phyloP scores from a whole-genome alignment of 2,888 invertebrate species.

The Andrena bicolor region DNA sequence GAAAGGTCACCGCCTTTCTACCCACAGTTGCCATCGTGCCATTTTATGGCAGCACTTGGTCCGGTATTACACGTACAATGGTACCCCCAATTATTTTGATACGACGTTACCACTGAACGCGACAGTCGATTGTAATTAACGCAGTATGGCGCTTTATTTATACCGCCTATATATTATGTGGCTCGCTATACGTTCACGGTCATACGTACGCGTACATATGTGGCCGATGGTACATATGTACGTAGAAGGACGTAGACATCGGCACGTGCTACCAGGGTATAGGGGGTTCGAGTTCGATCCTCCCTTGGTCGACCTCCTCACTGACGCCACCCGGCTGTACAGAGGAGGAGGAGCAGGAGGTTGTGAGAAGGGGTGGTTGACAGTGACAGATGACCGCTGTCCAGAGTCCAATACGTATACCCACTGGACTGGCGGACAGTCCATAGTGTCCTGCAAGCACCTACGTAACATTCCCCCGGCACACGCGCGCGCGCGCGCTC shows the following conservation, averaged over 20 bases:
- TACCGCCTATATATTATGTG: conserved; percentile 65
- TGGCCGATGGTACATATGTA: conserved; percentile 31
- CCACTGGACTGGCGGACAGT: conserved; percentile 71
- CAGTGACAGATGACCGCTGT: conserved; percentile 83
- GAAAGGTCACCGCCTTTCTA: neutral
- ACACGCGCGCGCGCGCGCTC: conserved; percentile 50
- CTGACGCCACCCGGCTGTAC: conserved; percentile 67
- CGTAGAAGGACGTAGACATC: conserved; percentile 72
- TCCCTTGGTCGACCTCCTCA: conserved; percentile 74
- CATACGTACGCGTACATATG: conserved; percentile 39
- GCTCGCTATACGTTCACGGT: conserved; percentile 53
- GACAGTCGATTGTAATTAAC: conserved; percentile 69
- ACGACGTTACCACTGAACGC: conserved; percentile 26
- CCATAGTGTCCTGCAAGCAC: conserved; percentile 69
- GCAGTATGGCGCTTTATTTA: conserved; percentile 73
- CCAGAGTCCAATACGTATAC: conserved; percentile 77
- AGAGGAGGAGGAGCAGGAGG: conserved; percentile 62
- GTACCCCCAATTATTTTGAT: conserved; percentile 44
- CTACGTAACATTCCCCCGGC: conserved; percentile 74
- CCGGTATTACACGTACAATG: neutral
- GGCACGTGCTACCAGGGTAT: conserved; percentile 80
- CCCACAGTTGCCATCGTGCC: neutral
- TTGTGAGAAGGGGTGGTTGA: conserved; percentile 72
- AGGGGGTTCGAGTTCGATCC: conserved; percentile 73
- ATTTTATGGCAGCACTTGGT: neutral